Evolutionary conservation across 2,797 vertebrate genomes (phyloP).

Genomic region (Valencia hispanica): DNA sequence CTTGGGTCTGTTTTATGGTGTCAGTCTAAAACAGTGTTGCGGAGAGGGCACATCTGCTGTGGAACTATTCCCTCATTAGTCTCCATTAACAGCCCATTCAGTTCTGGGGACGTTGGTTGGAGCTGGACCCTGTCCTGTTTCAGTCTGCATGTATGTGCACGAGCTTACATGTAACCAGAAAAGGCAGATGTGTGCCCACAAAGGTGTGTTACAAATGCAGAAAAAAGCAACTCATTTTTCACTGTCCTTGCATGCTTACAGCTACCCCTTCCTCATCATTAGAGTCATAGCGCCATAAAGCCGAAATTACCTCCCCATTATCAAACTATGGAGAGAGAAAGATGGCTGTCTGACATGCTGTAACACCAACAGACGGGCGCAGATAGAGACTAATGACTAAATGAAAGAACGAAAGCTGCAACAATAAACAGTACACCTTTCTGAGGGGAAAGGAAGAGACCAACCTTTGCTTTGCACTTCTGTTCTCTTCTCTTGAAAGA

Average conservation of each 20-base stretch:
- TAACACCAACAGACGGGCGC: conserved; percentile 69
- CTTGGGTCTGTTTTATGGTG: conserved; percentile 63
- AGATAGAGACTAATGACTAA: conserved; percentile 77
- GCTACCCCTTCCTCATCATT: conserved; percentile 60
- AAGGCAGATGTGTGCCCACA: conserved; percentile 29
- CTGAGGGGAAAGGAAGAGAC: conserved; percentile 48
- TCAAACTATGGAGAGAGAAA: conserved; percentile 62
- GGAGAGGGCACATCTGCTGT: conserved; percentile 71
- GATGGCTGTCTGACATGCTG: conserved; percentile 64
- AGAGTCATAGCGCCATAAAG: conserved; percentile 60
- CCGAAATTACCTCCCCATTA: conserved; percentile 75
- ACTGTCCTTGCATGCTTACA: conserved; percentile 39
- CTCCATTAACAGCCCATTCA: conserved; percentile 72
- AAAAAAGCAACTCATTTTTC: conserved; percentile 36
- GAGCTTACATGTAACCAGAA: not conserved
- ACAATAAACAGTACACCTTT: conserved; percentile 57
- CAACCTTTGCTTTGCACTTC: conserved; percentile 34
- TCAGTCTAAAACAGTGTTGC: conserved; percentile 50
- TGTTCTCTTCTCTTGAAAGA: conserved; percentile 8
- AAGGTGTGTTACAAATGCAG: not conserved
- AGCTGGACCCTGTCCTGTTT: conserved; percentile 50
- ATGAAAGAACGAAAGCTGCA: conserved; percentile 74
- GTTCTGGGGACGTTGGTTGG: conserved; percentile 45
- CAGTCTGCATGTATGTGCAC: not conserved
- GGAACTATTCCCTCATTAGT: conserved; percentile 72